Evolutionary conservation across 1,140 invertebrate species (phyloP).

Genomic region (Paramacrobiotus metropolitanus): DNA sequence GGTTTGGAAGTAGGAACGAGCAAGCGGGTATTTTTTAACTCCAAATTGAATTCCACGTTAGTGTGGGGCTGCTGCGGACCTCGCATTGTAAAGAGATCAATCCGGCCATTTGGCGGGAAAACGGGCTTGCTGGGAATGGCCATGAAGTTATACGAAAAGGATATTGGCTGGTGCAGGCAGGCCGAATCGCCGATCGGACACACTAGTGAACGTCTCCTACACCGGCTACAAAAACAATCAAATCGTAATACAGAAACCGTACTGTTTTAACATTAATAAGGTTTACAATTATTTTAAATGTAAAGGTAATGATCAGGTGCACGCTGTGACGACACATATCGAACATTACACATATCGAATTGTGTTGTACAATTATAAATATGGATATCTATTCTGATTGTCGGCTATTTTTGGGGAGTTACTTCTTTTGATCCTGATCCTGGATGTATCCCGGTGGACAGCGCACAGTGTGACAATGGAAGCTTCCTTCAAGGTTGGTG

Average conservation of each 20-base stretch:
- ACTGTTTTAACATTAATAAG: no score
- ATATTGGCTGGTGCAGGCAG: constrained; percentile 48
- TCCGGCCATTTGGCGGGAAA: constrained; percentile 36
- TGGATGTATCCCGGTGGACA: constrained; percentile 57
- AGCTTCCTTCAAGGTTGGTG: constrained; percentile 65
- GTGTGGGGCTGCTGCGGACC: constrained; percentile 41
- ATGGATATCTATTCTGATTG: no score
- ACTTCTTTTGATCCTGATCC: constrained; percentile 48
- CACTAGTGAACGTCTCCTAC: constrained; percentile 37
- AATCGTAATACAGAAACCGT: constrained; percentile 10
- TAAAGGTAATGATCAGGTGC: no score
- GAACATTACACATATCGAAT: neutral
- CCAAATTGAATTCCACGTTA: constrained; percentile 45
- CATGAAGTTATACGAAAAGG: constrained; percentile 70
- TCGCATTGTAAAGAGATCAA: constrained; percentile 65
- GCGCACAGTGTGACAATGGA: constrained; percentile 53
- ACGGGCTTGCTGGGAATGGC: constrained; percentile 59
- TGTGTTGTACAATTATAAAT: no score
- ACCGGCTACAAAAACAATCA: constrained; percentile 40
- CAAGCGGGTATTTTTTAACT: constrained; percentile 32
- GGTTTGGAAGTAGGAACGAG: constrained; percentile 34
- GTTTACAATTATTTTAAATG: no score
- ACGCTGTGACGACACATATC: constrained; percentile 8
- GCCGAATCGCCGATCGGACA: constrained; percentile 40
- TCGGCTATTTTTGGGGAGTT: constrained; percentile 12